Conservation (phyloP, 2,113 vertebrate species). For the Siniperca chuatsi region DNA sequence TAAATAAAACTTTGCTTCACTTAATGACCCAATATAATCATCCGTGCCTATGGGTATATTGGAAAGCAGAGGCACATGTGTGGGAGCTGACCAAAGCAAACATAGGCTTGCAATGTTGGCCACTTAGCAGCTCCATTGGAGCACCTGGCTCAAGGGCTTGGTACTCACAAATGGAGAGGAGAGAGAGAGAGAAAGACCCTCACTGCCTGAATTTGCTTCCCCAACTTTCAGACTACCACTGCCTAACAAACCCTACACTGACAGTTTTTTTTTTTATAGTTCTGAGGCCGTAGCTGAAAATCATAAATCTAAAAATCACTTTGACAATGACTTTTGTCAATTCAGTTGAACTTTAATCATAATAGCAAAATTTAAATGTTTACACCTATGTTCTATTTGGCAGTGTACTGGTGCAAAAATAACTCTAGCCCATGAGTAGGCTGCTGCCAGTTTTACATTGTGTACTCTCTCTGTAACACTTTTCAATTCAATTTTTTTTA, state of each 20-base stretch:
- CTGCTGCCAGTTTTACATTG: slow-evolving; percentile 21
- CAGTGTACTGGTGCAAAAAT: too few relatives aligned
- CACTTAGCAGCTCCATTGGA: slow-evolving; percentile 9
- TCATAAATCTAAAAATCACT: too few relatives aligned
- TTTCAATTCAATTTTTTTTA: neutral
- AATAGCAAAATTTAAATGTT: neutral
- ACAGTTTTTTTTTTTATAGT: neutral
- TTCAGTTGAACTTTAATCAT: neutral
- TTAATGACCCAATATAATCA: slow-evolving; percentile 15
- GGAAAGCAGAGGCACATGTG: slow-evolving; percentile 17
- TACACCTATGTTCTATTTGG: neutral
- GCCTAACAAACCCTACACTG: neutral
- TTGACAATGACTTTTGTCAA: neutral
- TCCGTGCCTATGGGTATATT: slow-evolving; percentile 12
- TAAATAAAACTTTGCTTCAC: neutral
- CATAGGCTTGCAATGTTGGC: neutral
- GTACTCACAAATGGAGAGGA: neutral
- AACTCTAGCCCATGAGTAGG: neutral
- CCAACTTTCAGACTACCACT: neutral
- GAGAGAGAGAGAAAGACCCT: neutral
- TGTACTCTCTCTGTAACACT: slow-evolving; percentile 9
- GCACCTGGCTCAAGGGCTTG: slow-evolving; percentile 25
- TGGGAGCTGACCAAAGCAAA: slow-evolving; percentile 14
- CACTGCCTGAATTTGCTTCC: neutral
- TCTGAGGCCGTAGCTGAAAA: too few relatives aligned